Conservation (phyloP, 2,797 vertebrate genomes). For the Acanthopagrus latus region DNA sequence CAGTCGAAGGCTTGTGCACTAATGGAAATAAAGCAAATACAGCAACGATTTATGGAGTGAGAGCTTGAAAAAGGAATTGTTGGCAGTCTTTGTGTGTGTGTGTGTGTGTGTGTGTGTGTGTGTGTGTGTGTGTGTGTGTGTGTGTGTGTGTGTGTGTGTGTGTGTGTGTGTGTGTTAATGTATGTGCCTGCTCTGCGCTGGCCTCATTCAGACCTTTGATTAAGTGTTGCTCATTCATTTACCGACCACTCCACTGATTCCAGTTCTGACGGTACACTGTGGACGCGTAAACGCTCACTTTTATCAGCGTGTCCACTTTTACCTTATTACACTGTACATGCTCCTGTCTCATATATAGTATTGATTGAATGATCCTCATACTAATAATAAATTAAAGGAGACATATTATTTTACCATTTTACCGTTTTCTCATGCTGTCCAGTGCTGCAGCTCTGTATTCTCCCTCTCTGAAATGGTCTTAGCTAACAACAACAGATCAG, state of each 20-base stretch:
- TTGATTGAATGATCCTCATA: slow-evolving; percentile 7
- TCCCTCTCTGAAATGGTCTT: too few species aligned
- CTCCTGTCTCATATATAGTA: background rate
- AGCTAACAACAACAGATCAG: too few species aligned
- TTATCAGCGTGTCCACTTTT: slow-evolving; percentile 7
- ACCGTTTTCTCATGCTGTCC: too few species aligned
- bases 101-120: background rate
- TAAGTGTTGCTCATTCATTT: background rate
- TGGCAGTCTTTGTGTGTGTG: background rate
- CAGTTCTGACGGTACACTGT: background rate
- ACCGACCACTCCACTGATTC: slow-evolving; percentile 28
- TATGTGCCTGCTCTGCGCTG: background rate
- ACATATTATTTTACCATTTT: too few species aligned
- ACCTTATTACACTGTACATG: background rate
- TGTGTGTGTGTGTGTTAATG: background rate
- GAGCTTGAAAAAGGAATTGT: slow-evolving; percentile 15
- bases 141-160: slow-evolving; percentile 4
- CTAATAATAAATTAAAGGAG: background rate
- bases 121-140: background rate
- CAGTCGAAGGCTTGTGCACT: slow-evolving; percentile 12
- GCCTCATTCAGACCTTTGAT: slow-evolving; percentile 32
- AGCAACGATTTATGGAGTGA: slow-evolving; percentile 26
- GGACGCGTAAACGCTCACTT: slow-evolving; percentile 5
- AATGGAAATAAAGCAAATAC: slow-evolving; percentile 39
- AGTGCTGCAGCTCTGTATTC: too few species aligned